These are phyloP conservation scores for Sciurus carolinensis DNA, from an alignment of 2,797 vertebrate genomes.

Conservation along the genomic window DNA sequence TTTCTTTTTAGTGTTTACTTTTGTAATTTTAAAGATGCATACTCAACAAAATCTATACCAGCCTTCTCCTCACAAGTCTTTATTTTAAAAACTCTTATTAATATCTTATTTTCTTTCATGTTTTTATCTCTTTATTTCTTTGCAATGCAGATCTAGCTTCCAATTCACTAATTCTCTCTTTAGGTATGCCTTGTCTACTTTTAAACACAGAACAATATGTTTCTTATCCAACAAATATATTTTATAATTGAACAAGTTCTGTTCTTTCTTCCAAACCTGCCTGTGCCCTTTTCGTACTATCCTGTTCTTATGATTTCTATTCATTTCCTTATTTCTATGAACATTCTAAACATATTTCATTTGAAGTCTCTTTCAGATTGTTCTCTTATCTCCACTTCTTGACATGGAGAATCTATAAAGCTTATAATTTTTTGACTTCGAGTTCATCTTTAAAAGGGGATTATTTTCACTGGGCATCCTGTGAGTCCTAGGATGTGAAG, in stretches of 20 bases:
- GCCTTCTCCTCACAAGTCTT: neutral
- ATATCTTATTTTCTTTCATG: conserved; percentile 22
- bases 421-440: neutral
- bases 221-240: conserved; percentile 18
- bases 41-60: neutral
- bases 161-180: conserved; percentile 13
- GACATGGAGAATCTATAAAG: neutral
- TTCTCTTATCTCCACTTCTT: neutral
- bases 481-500: neutral
- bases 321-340: conserved; percentile 48
- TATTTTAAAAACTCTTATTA: conserved; percentile 39
- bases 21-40: conserved; percentile 34
- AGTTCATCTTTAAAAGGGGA: conserved; percentile 9
- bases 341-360: conserved; percentile 7
- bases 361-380: conserved; percentile 43
- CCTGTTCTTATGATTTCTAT: neutral
- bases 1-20: conserved; percentile 21
- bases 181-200: conserved; percentile 10
- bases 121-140: conserved; percentile 53
- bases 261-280: neutral
- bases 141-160: neutral
- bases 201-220: neutral
- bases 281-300: neutral
- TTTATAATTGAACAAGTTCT: conserved; percentile 9
- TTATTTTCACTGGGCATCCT: neutral